Base-by-base conservation (phyloP, 2,797 vertebrate species). In the Syngnathus rostellatus region DNA sequence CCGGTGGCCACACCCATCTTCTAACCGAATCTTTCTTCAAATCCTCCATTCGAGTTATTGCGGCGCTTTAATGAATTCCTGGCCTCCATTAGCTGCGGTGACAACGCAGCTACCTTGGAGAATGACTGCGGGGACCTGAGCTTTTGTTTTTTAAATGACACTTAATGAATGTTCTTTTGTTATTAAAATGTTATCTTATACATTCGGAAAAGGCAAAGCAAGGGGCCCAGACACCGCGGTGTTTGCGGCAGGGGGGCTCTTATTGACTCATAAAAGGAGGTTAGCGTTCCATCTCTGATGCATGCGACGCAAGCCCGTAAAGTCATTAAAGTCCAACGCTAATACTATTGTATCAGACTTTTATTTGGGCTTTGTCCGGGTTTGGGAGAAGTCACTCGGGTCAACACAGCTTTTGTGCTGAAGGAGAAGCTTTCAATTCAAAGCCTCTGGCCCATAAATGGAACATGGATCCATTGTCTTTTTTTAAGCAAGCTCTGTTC, bases 1-100 rank as follows among this genome's bases (percentile, higher is more conserved):
- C 78, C 75, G 11, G 79, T 72, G 61, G 80, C 87, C 88, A 89
- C 86, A 85, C 88, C 86, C 86, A 79, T 82, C 62, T 79, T 69
- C 73, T 77, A 70, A 77, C 70, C 55, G 72, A 75, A 86, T 86
- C 85, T 88, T 87, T 85, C 85, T 89, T 86, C 77, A 65, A 68
- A 79, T 78, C 70, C 77, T 77, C 82, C 79, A 81, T 86, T 78
- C 84, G 72, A 77, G 77, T 72, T 77, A 69, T 77, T 74, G 77
- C 79, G 74, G 59, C 62, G 63, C 72, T 77, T 82, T 82, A 86
- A 87, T 86, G 81, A 85, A 86, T 87, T 79, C 77, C 81, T 68
- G 75, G 62, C 65, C 70, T 53, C 75, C 76, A 77, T 85, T 86
- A 88, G 80, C 77, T 76, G 80, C 73, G 72, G 77, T 84, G 83